Evolutionary conservation across 2,113 vertebrate species (phyloP).

Genomic region (Malurus alboscapulatus): DNA sequence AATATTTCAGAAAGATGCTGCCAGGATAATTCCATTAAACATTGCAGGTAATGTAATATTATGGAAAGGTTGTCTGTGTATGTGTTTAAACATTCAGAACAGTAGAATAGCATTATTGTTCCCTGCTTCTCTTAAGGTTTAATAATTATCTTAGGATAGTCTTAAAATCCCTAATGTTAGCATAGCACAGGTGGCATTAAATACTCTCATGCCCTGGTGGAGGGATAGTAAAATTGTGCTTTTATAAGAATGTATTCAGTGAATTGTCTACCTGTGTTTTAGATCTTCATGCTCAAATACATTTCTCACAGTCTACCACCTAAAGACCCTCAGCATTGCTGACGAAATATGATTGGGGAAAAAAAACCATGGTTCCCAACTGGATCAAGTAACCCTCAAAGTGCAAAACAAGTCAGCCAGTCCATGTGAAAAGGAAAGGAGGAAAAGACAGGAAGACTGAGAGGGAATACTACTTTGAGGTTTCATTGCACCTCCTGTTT

Average conservation of each 20-base stretch:
- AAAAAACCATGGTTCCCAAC: neutral
- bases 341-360: neutral
- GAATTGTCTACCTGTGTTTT: neutral
- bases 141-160: neutral
- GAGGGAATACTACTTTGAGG: neutral
- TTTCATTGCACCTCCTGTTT: neutral
- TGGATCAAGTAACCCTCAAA: neutral
- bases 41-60: neutral
- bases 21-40: slow-evolving; percentile 7
- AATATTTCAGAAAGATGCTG: slow-evolving; percentile 24
- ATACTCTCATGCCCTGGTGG: neutral
- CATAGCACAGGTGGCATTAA: neutral
- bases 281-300: neutral
- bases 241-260: neutral
- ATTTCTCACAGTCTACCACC: neutral
- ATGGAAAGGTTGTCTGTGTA: neutral
- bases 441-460: neutral
- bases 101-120: neutral
- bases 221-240: neutral
- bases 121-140: neutral
- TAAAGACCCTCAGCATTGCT: neutral
- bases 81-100: slow-evolving; percentile 4
- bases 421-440: neutral
- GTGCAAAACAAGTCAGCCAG: neutral
- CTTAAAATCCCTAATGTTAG: neutral